These are phyloP conservation scores for Meta bourneti DNA, from an alignment of 2,888 invertebrate genomes.

Conservation along the genomic window DNA sequence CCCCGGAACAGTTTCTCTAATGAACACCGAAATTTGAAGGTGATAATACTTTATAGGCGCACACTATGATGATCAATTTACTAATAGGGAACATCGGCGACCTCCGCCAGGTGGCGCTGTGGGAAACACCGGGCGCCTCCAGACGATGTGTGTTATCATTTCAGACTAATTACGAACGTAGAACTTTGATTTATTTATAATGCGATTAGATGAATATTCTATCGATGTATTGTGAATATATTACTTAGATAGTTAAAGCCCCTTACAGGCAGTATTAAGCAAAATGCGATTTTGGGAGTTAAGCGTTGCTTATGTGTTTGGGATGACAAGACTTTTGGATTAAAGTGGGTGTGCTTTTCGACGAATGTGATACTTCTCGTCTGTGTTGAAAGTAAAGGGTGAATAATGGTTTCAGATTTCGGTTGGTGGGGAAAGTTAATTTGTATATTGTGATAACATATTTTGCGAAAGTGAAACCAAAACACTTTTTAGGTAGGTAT, in stretches of 20 bases:
- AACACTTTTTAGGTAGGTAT: no score
- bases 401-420: no score
- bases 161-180: constrained; percentile 25
- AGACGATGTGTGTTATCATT: constrained; percentile 11
- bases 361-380: no score
- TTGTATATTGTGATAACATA: no score
- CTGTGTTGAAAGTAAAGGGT: no score
- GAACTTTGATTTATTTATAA: constrained; percentile 31
- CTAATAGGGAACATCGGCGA: constrained; percentile 18
- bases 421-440: no score
- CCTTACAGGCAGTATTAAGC: neutral
- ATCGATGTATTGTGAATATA: constrained; percentile 21
- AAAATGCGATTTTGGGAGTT: neutral
- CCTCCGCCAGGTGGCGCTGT: neutral
- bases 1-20: constrained; percentile 19
- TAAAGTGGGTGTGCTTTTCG: neutral
- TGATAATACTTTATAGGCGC: constrained; percentile 19
- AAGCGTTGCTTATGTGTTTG: neutral
- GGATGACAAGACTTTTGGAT: neutral
- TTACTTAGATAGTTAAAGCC: constrained; percentile 13
- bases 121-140: neutral
- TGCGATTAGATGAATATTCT: constrained; percentile 26
- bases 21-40: constrained; percentile 34
- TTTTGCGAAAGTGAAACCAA: no score
- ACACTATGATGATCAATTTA: constrained; percentile 18